Evolutionary conservation across 2,888 invertebrate species (phyloP), one percentile per base, ranked within the genome.

Genomic region (Chalcis sispes): DNA sequence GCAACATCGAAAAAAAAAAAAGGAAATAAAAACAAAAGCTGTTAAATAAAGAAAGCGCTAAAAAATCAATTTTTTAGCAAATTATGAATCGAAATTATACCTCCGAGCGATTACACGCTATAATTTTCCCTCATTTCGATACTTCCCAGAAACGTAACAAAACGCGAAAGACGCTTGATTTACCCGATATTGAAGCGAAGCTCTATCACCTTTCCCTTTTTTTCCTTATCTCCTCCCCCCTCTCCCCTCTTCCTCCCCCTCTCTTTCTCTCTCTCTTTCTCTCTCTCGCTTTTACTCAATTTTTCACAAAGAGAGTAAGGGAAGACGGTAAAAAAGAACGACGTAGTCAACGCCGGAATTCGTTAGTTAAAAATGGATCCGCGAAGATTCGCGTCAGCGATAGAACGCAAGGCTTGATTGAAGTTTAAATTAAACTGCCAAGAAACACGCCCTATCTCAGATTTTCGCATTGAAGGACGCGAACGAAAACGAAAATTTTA

Each of bases 351-450:
- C n/a, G 36, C 23, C n/a, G 36, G 52, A 62, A 72, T 56, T 56
- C 62, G 32, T 67, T 61, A 54, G 67, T 58, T 74, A 74, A 62
- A 69, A 64, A 69, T 56, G 36, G 67, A 54, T 73, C 67, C 20
- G 7, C 50, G 27, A n/a, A 59, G 66, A 72, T 72, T 20, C 59
- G 52, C 46, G 46, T 1, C 1, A 15, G 20, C 15, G 61, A 74
- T 52, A 50, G 25, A 8, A 27, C 36, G 23, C 20, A 58, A 25
- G 4, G 48, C 59, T 70, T 70, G 75, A 75, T 75, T 75, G 70
- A 75, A 75, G 58, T 69, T 69, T 64, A 75, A 75, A 70, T 70
- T 65, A 70, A 70, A 75, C 58, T 32, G 56, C 50, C 27, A 23
- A 61, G 40, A 36, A 36, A 61, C 25, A n/a, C n/a, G n/a, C n/a